A percentile compares a stretch with the other conserved stretches of the same genome.
Evolutionary conservation across 23 tunicate species (phyloP).

Genomic region (Clavelina lepadiformis): DNA sequence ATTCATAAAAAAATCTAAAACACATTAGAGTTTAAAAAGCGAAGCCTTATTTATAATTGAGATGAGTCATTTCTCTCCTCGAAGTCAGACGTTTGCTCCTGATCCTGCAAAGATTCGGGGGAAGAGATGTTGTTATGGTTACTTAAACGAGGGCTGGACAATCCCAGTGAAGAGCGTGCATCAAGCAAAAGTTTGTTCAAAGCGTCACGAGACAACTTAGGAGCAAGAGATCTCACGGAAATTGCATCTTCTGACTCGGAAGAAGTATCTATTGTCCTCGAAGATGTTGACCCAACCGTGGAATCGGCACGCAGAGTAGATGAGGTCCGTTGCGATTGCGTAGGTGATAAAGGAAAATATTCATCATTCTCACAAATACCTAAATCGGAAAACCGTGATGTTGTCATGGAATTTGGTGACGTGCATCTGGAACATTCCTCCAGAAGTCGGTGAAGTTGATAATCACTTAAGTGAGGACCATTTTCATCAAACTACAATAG

Average conservation of each 20-base stretch:
- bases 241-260: background rate
- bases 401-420: conserved; percentile 38
- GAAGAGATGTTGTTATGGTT: background rate
- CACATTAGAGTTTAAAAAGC: no score
- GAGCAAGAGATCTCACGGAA: conserved; percentile 2
- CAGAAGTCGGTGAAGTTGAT: conserved; percentile 55
- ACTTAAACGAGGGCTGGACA: background rate
- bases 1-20: no score
- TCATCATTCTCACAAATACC: conserved; percentile 4
- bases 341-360: background rate
- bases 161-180: conserved; percentile 14
- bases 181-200: conserved; percentile 11
- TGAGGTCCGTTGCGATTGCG: background rate
- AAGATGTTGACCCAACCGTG: background rate
- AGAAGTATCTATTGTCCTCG: conserved; percentile 1
- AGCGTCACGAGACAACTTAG: background rate
- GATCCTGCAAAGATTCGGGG: conserved; percentile 3
- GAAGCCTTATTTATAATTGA: no score
- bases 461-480: conserved; percentile 42
- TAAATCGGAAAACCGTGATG: conserved; percentile 11
- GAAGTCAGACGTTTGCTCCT: no score
- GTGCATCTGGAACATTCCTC: conserved; percentile 55
- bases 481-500: conserved; percentile 25
- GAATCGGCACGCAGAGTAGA: background rate
- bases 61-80: no score